Evolutionary conservation across 1,140 invertebrate genomes (phyloP).

Genomic region (Ostrea edulis): DNA sequence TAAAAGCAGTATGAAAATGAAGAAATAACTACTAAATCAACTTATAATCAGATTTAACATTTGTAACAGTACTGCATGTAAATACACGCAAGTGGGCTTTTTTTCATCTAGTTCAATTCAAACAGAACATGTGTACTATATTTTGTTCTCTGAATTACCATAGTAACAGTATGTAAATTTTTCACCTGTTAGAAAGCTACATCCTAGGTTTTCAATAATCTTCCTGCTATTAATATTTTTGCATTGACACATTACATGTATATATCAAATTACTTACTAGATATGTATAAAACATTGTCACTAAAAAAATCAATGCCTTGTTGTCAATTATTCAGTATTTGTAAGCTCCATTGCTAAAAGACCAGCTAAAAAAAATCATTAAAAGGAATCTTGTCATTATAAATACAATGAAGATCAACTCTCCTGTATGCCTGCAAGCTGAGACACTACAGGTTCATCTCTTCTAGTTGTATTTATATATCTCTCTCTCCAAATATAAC

Average conservation of each 20-base stretch:
- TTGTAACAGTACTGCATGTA: no score
- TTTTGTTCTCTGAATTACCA: background rate
- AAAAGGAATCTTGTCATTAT: background rate
- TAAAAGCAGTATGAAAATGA: no score
- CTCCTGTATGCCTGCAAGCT: no score
- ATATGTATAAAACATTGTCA: background rate
- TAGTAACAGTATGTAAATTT: background rate
- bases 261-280: background rate
- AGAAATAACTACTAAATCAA: no score
- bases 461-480: no score
- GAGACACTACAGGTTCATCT: no score
- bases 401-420: no score
- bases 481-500: no score
- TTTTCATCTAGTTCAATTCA: no score
- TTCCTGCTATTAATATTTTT: background rate
- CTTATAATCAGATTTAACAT: no score
- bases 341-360: background rate
- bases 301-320: background rate
- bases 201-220: background rate
- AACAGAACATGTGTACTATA: background rate
- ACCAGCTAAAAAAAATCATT: background rate
- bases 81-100: no score
- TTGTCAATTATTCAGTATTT: background rate
- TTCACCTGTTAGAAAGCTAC: background rate
- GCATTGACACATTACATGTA: background rate